These are phyloP conservation scores for Arctia plantaginis DNA, from an alignment of 2,888 invertebrate genomes.

Conservation along the genomic window DNA sequence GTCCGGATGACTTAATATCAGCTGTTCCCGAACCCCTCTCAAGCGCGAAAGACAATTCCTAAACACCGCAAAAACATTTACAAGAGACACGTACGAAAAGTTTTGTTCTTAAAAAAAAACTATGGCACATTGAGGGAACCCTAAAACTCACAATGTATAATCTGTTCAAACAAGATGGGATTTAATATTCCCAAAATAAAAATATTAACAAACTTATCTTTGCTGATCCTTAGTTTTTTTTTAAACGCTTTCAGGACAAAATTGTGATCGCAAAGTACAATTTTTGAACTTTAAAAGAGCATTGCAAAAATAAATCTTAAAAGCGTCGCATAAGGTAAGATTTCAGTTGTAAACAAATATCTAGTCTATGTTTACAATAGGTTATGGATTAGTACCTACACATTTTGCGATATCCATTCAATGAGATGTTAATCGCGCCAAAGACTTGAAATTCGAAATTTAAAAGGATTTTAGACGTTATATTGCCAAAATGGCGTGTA, in stretches of 20 bases:
- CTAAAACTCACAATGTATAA: not conserved
- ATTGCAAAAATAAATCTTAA: not conserved
- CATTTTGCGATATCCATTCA: slow-evolving; percentile 44
- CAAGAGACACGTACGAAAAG: no score
- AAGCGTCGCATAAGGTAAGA: not conserved
- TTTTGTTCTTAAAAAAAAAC: not conserved
- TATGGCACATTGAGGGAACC: not conserved
- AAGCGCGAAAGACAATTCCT: no score
- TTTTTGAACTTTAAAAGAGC: no score
- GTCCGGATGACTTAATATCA: no score
- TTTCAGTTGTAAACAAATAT: not conserved
- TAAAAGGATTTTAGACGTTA: slow-evolving; percentile 5
- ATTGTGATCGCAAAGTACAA: not conserved
- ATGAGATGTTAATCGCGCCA: slow-evolving; percentile 31
- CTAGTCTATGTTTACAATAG: slow-evolving; percentile 21
- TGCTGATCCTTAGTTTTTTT: not conserved
- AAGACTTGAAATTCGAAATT: slow-evolving; percentile 21
- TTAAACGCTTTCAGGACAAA: not conserved
- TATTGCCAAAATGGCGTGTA: not conserved
- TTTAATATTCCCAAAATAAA: slow-evolving; percentile 17
- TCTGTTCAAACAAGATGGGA: slow-evolving; percentile 15
- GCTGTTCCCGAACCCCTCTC: no score
- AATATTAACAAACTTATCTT: slow-evolving; percentile 3
- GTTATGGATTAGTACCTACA: slow-evolving; percentile 47
- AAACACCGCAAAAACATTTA: no score